Percentiles rank a stretch among this genome's conserved stretches.
Conservation (phyloP, 2,888 invertebrate genomes). For the Melikaiella ostensackeni region DNA sequence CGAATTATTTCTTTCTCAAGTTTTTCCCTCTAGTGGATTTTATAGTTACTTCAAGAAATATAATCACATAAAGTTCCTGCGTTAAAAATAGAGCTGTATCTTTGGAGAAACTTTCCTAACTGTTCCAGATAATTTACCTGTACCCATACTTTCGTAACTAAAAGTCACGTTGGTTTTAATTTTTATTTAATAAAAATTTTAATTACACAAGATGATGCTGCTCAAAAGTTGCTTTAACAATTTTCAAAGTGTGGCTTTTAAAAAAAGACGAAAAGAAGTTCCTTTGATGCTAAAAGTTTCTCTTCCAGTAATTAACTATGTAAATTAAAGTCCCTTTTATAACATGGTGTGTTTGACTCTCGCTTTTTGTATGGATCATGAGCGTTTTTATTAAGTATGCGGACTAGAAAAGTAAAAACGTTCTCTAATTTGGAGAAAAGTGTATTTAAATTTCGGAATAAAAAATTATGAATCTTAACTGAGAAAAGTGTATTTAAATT, state of each 20-base stretch:
- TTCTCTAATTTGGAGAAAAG: constrained; percentile 2
- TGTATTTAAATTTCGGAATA: background rate
- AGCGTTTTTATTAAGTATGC: constrained; percentile 7
- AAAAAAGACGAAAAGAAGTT: background rate
- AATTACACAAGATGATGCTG: background rate
- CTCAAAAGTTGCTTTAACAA: background rate
- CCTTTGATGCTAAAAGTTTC: constrained; percentile 8
- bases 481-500: too few relatives aligned
- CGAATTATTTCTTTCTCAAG: background rate
- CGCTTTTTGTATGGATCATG: background rate
- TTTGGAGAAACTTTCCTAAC: background rate
- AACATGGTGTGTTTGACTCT: constrained; percentile 1
- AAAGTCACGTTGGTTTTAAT: too few relatives aligned
- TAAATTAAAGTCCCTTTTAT: constrained; percentile 15
- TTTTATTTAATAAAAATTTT: background rate
- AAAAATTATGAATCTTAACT: too few relatives aligned
- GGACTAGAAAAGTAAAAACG: background rate
- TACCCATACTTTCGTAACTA: too few relatives aligned
- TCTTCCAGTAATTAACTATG: constrained; percentile 21
- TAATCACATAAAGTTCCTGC: background rate
- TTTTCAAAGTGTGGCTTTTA: background rate
- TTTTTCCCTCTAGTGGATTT: background rate
- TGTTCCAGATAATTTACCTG: background rate
- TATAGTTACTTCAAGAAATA: background rate
- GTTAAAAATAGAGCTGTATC: background rate